Evolutionary conservation across 2,888 invertebrate genomes (phyloP).

Genomic region (Noctua janthe): DNA sequence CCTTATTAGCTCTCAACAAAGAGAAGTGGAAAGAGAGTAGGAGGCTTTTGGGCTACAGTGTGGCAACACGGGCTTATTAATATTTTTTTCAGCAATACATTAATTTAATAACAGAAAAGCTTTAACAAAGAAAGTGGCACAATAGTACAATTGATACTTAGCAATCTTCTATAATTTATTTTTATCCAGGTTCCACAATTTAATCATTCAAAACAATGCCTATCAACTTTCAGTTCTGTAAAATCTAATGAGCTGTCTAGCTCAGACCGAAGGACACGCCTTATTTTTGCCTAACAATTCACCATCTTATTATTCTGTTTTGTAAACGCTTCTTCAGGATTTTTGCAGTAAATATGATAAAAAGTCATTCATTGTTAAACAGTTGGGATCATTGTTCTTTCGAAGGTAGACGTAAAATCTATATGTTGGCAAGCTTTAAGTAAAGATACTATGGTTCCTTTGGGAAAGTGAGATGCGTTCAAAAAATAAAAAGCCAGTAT

Average conservation of each 20-base stretch:
- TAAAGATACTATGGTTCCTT: not conserved
- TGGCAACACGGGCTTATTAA: not conserved
- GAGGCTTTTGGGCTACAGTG: not conserved
- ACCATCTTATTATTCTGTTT: conserved; percentile 16
- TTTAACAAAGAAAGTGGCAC: not conserved
- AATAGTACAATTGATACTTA: not conserved
- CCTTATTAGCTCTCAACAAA: not conserved
- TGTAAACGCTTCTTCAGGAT: conserved; percentile 14
- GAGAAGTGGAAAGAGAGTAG: not conserved
- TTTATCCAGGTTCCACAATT: not conserved
- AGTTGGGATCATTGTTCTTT: conserved; percentile 15
- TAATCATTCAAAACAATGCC: conserved; percentile 4
- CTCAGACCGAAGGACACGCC: not conserved
- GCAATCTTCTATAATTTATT: not conserved
- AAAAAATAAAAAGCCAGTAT: conserved; percentile 6
- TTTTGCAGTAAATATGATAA: conserved; percentile 32
- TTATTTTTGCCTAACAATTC: conserved; percentile 10
- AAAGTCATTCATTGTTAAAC: conserved; percentile 16
- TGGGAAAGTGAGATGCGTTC: not conserved
- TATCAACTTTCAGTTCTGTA: not conserved
- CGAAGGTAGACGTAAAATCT: not conserved
- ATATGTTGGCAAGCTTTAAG: not conserved
- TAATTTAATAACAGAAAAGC: not conserved
- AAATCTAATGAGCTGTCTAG: conserved; percentile 33
- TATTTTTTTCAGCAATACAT: not conserved